Conservation (phyloP, 2,113 vertebrate species). For the Gavialis gangeticus region DNA sequence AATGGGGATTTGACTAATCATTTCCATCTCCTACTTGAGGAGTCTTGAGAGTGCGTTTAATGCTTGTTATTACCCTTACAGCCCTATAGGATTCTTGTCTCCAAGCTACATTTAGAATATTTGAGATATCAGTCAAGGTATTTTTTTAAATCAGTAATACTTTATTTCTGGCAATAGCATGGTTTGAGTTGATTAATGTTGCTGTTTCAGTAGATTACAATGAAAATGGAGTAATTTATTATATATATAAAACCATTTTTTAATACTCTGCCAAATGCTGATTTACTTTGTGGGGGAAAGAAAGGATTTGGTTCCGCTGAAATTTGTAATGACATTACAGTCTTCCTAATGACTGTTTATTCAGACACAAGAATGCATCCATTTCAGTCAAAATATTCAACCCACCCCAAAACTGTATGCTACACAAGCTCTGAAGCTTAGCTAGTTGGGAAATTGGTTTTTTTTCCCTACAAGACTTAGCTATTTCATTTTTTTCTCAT, state of each 20-base stretch:
- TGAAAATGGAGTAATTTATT: background rate
- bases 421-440: background rate
- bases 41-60: background rate
- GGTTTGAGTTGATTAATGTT: background rate
- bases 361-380: background rate
- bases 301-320: background rate
- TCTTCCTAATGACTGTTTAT: background rate
- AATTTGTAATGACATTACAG: background rate
- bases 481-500: too few species aligned
- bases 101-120: rapidly evolving
- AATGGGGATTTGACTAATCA: background rate
- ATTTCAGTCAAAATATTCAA: background rate
- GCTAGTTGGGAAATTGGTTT: too few species aligned
- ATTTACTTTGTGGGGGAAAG: too few species aligned
- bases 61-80: background rate
- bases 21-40: background rate
- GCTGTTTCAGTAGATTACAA: background rate
- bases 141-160: background rate
- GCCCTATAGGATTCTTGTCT: rapidly evolving
- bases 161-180: background rate
- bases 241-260: background rate
- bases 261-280: rapidly evolving
- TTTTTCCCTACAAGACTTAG: too few species aligned
- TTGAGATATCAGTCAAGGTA: rapidly evolving
- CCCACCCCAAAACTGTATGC: background rate